Evolutionary conservation across 92 coral and sea anemone genomes (phyloP), one percentile per base, ranked within the genome.

Genomic region (Micromussa lordhowensis): DNA sequence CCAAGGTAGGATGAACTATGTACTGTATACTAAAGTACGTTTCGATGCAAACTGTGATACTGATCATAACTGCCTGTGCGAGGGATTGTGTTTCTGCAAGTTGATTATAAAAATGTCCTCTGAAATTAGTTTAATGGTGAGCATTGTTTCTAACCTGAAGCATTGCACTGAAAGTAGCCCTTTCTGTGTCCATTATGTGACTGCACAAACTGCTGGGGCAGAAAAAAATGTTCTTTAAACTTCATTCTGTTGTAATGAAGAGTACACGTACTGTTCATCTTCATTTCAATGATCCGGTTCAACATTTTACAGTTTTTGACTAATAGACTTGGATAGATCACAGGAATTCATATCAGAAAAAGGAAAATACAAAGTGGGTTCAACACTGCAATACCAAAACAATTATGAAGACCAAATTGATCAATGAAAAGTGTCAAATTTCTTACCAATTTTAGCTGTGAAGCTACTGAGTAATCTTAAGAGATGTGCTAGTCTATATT

Each of bases 1-100:
- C 98, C 98, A 84, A 85, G 85, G 98, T 95, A 77, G 87, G 94
- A 38, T 9, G 6, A n/a, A 24, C 8, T n/a, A 36, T 16, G 61
- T 49, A 4, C 4, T 11, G 54, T 17, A 19, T 55, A 1, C 61
- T 15, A 15, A 55, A 55, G 15, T 55, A 16, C 22, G 15, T 19
- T 55, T 16, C 22, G 22, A 16, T 55, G 61, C 16, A 15, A 4
- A 55, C 51, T 44, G 51, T 44, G 51, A 44, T 44, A 13, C 51
- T 44, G 1, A n/a, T 40, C 48, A 1, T 40, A 40, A 9, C 7
- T 4, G 6, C 7, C 48, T 44, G 3, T 15, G 61, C 16, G 22
- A 55, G 19, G 61, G 61, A 15, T 16, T 55, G 61, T 7, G 61
- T 15, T 15, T 15, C 61, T 55, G 61, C 61, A 55, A 55, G 61